Base-by-base conservation (phyloP, 1,140 invertebrate species). In the Eriosoma lanigerum region DNA sequence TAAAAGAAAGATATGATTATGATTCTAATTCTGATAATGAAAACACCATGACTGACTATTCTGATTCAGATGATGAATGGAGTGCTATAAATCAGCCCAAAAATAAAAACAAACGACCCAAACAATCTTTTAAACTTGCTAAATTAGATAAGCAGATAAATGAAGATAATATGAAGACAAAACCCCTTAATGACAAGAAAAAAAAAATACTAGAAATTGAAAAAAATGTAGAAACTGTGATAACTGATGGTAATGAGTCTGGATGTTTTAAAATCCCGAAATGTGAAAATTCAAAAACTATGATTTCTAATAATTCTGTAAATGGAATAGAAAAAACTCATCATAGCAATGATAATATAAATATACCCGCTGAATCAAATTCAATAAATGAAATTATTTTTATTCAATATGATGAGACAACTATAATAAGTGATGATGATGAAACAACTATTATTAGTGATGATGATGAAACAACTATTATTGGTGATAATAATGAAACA, bases 51-150 rank as follows among this genome's bases (percentile, higher is more conserved):
- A 26, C 19, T 54, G 73, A 76, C n/a, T 76, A 46, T 60, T 9
- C 38, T 76, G 56, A 76, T 60, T 76, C 73, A 1, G 73, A 76
- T 26, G 73, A 76, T 4, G 56, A 76, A 76, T 76, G 73, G 73
- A 56, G 73, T 46, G 54, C 13, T 58, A 24, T 60, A 15, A 56
- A 76, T 19, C 54, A 76, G 19, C 8, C 56, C 17, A 76, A 76
- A 60, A 76, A n/a, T 46, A 76, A 46, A 60, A 13, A 15, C 15
- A 76, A 60, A 60, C 54, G 19, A 60, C 0, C 9, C 10, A 17
- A 17, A 3, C 52, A 24, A n/a, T n/a, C n/a, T 32, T 44, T 54
- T 17, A 76, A 60, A 60, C 52, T 76, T 56, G n/a, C 9, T 19
- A 38, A 76, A 46, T 9, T 60, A 44, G 73, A 76, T 46, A 76